Conservation (phyloP, 2,888 invertebrate species). For the Baronia brevicornis region DNA sequence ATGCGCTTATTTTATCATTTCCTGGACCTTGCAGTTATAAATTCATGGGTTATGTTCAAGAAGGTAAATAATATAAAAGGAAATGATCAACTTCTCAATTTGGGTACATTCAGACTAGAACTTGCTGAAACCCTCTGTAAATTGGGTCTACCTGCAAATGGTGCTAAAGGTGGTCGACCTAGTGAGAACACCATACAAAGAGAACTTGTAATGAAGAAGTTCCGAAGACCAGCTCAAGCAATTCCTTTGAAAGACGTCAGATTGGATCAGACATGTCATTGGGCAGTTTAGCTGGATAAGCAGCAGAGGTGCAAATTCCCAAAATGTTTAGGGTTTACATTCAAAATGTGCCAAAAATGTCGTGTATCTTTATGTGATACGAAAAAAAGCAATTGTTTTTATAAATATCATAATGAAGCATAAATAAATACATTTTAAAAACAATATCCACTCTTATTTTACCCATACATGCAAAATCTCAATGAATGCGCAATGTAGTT, state of each 20-base stretch:
- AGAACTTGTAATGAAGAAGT: slow-evolving; percentile 30
- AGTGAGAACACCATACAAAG: slow-evolving; percentile 26
- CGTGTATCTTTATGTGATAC: slow-evolving; percentile 31
- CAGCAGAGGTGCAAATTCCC: slow-evolving; percentile 26
- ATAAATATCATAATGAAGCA: slow-evolving; percentile 29
- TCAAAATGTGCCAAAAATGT: slow-evolving; percentile 32
- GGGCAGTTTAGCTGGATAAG: slow-evolving; percentile 23
- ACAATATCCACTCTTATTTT: slow-evolving; percentile 27
- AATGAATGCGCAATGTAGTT: slow-evolving; percentile 29
- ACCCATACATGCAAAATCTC: slow-evolving; percentile 27
- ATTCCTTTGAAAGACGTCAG: slow-evolving; percentile 24
- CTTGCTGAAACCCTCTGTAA: slow-evolving; percentile 30
- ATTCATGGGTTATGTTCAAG: slow-evolving; percentile 31
- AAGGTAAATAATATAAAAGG: slow-evolving; percentile 27
- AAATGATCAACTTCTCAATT: slow-evolving; percentile 29
- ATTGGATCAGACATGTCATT: slow-evolving; percentile 24
- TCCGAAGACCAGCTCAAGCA: slow-evolving; percentile 28
- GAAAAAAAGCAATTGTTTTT: slow-evolving; percentile 33
- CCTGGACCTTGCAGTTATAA: slow-evolving; percentile 29
- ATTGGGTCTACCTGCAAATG: slow-evolving; percentile 29
- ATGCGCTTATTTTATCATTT: slow-evolving; percentile 33
- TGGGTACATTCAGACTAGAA: slow-evolving; percentile 30
- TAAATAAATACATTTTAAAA: slow-evolving; percentile 28
- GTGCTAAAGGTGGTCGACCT: slow-evolving; percentile 30
- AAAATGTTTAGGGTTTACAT: slow-evolving; percentile 28